Conservation (phyloP, 2,797 vertebrate species). For the Chloroceryle inda region DNA sequence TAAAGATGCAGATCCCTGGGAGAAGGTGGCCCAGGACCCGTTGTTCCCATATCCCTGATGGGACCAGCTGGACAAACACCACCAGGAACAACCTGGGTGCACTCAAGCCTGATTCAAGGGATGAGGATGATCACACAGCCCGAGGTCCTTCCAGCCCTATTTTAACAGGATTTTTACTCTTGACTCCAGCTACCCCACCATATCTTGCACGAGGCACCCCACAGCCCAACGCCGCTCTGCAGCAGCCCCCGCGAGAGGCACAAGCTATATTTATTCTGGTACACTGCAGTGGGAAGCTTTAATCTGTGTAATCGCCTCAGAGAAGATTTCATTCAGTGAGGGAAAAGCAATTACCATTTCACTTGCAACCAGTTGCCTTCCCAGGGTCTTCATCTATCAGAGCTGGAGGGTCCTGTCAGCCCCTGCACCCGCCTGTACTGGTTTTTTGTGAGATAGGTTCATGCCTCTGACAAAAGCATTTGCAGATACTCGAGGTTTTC, state of each 20-base stretch:
- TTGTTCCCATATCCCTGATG: accelerated
- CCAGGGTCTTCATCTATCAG: constrained; percentile 48
- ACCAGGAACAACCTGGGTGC: not conserved
- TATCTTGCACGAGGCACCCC: constrained; percentile 4
- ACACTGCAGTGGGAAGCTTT: constrained; percentile 76
- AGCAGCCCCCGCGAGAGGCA: constrained; percentile 60
- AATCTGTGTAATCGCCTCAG: constrained; percentile 82
- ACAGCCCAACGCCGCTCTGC: constrained; percentile 18
- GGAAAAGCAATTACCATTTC: constrained; percentile 83
- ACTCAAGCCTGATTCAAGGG: not conserved
- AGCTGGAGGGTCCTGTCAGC: constrained; percentile 41
- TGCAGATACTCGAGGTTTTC: constrained; percentile 16
- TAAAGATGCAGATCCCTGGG: not conserved
- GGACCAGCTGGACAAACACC: not conserved
- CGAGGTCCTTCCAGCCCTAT: not conserved
- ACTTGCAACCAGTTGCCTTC: constrained; percentile 73
- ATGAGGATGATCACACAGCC: not conserved
- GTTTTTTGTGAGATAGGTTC: not conserved
- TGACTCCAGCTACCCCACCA: not conserved
- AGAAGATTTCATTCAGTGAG: constrained; percentile 79
- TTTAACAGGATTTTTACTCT: not conserved
- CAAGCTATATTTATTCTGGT: constrained; percentile 76
- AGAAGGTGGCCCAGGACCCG: not conserved
- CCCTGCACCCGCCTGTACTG: not conserved
- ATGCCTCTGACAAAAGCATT: not conserved